Evolutionary conservation across 2,888 invertebrate species (phyloP).

Genomic region (Parnassius mnemosyne): DNA sequence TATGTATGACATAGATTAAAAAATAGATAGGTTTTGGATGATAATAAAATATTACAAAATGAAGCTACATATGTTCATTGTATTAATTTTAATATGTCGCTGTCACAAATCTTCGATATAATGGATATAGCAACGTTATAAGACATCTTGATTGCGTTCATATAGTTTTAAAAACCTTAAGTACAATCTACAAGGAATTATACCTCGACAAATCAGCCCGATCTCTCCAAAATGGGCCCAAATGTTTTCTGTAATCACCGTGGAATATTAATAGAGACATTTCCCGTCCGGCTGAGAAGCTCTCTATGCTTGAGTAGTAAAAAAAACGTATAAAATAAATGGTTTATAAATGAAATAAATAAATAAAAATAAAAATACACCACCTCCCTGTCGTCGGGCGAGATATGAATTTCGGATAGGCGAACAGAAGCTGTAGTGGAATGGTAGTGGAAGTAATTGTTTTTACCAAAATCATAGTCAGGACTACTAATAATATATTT

Average conservation of each 20-base stretch:
- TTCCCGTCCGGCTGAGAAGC: conserved; percentile 2
- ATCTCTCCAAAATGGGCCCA: conserved; percentile 1
- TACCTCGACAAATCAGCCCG: conserved; percentile 8
- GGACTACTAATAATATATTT: too few relatives aligned
- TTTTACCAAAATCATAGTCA: neutral
- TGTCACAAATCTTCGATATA: neutral
- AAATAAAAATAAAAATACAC: conserved; percentile 45
- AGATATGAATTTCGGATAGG: conserved; percentile 36
- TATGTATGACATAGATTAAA: too few relatives aligned
- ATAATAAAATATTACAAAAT: too few relatives aligned
- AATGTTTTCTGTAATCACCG: conserved; percentile 12
- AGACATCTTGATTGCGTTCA: conserved; percentile 2
- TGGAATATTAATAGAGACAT: conserved; percentile 23
- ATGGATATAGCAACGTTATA: neutral
- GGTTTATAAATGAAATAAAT: conserved; percentile 66
- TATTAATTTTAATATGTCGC: too few relatives aligned
- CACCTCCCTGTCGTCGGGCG: conserved; percentile 50
- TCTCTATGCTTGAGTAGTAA: conserved; percentile 28
- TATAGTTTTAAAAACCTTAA: conserved; percentile 5
- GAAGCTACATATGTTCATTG: too few relatives aligned
- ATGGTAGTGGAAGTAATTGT: neutral
- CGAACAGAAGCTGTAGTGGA: conserved; percentile 25
- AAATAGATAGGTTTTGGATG: too few relatives aligned
- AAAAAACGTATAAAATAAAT: conserved; percentile 57
- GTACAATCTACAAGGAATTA: conserved; percentile 5